These are phyloP conservation scores for Odontophorus gujanensis DNA, from an alignment of 2,113 vertebrate genomes.

Conservation along the genomic window DNA sequence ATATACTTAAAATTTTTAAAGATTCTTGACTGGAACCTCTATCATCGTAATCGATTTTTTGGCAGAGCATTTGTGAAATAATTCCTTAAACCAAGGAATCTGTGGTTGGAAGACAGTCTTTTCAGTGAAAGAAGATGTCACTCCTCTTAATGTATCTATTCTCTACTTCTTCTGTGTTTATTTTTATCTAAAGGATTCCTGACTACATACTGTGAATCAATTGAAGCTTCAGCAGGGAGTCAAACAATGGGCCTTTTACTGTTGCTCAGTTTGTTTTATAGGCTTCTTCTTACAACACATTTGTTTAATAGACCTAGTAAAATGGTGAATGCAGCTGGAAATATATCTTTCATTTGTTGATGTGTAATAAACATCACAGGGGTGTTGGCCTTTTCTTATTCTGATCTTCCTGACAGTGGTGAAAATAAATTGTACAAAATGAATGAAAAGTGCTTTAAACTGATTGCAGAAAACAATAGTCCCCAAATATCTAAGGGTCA, in stretches of 20 bases:
- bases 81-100: neutral
- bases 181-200: constrained; percentile 70
- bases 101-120: neutral
- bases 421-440: constrained; percentile 48
- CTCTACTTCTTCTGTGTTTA: constrained; percentile 35
- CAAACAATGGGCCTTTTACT: constrained; percentile 59
- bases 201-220: constrained; percentile 68
- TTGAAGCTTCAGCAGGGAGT: constrained; percentile 57
- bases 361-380: constrained; percentile 48
- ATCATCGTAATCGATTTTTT: neutral
- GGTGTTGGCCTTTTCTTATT: constrained; percentile 45
- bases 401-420: constrained; percentile 29
- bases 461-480: constrained; percentile 28
- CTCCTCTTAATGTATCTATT: constrained; percentile 23
- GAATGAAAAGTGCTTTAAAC: constrained; percentile 32
- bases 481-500: constrained; percentile 6
- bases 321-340: constrained; percentile 57
- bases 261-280: constrained; percentile 65
- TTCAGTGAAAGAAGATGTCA: constrained; percentile 22
- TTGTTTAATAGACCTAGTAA: constrained; percentile 67
- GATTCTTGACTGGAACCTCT: neutral
- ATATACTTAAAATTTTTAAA: neutral
- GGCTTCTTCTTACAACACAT: constrained; percentile 41
- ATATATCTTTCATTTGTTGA: constrained; percentile 57
- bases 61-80: neutral